Conservation (phyloP, 2,113 vertebrate genomes). For the Platycercus adscitus region DNA sequence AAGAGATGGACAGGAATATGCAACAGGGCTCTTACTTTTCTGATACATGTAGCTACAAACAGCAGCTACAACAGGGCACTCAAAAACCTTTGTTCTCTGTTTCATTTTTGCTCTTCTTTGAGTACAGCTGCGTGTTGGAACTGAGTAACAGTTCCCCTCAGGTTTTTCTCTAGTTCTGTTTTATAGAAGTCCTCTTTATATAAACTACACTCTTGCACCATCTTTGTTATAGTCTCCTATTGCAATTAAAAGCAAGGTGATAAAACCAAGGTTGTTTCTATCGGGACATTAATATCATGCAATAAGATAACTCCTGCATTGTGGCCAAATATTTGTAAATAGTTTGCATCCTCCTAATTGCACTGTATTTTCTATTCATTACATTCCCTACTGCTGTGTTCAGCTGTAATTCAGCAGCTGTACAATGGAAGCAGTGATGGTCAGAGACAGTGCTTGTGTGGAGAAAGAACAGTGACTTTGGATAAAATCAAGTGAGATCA, state of each 20-base stretch:
- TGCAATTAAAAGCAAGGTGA: neutral
- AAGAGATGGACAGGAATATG: neutral
- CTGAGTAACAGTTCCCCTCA: neutral
- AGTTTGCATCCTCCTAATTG: neutral
- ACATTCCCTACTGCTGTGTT: neutral
- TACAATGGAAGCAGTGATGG: neutral
- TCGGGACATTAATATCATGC: neutral
- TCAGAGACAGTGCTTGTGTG: neutral
- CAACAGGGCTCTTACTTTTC: neutral
- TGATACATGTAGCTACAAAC: neutral
- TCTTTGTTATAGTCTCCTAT: neutral
- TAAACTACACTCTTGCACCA: neutral
- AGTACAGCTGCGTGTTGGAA: neutral
- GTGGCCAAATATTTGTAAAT: neutral
- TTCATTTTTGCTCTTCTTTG: neutral
- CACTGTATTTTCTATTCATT: neutral
- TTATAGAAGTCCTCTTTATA: neutral
- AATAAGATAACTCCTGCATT: neutral
- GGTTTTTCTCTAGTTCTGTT: neutral
- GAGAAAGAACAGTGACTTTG: neutral
- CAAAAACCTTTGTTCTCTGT: neutral
- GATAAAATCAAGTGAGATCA: neutral
- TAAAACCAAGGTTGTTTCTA: neutral
- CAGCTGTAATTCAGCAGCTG: neutral
- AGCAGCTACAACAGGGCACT: neutral